phyloP scores from a whole-genome alignment of 2,113 vertebrate species.

The Lampris megalopsis region DNA sequence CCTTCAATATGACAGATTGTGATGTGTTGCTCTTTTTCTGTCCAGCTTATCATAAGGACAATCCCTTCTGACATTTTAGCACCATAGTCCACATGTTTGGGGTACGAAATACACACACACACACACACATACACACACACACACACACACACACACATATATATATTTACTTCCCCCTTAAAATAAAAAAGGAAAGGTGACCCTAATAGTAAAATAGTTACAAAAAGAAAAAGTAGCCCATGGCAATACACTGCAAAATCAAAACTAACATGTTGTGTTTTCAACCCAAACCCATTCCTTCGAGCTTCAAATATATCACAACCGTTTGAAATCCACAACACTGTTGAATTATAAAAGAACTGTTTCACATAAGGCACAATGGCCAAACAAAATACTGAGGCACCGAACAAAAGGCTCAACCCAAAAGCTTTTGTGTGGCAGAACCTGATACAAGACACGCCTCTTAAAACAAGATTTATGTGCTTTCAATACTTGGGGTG shows the following conservation, averaged over 20 bases:
- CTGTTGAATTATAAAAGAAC: slow-evolving; percentile 75
- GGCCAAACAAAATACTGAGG: slow-evolving; percentile 56
- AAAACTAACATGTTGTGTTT: background rate
- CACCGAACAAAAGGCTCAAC: slow-evolving; percentile 73
- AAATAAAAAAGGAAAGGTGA: too few relatives aligned
- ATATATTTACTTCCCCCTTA: too few relatives aligned
- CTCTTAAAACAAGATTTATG: slow-evolving; percentile 82
- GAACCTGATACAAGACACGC: slow-evolving; percentile 70
- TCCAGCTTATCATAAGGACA: too few relatives aligned
- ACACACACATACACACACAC: too few relatives aligned
- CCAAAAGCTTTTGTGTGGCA: slow-evolving; percentile 70
- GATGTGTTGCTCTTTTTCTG: too few relatives aligned
- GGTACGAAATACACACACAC: too few relatives aligned
- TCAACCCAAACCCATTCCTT: background rate
- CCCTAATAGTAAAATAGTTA: too few relatives aligned
- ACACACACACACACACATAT: too few relatives aligned
- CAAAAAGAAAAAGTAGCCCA: slow-evolving; percentile 27
- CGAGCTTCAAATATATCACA: slow-evolving; percentile 36
- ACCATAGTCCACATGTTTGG: too few relatives aligned
- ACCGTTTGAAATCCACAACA: slow-evolving; percentile 48
- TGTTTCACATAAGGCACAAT: slow-evolving; percentile 74
- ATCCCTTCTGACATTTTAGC: too few relatives aligned
- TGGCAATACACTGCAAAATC: background rate
- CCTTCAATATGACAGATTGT: too few relatives aligned
- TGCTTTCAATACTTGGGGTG: slow-evolving; percentile 76